These are phyloP conservation scores for Penelope pileata DNA, from an alignment of 2,113 vertebrate genomes.

Conservation along the genomic window DNA sequence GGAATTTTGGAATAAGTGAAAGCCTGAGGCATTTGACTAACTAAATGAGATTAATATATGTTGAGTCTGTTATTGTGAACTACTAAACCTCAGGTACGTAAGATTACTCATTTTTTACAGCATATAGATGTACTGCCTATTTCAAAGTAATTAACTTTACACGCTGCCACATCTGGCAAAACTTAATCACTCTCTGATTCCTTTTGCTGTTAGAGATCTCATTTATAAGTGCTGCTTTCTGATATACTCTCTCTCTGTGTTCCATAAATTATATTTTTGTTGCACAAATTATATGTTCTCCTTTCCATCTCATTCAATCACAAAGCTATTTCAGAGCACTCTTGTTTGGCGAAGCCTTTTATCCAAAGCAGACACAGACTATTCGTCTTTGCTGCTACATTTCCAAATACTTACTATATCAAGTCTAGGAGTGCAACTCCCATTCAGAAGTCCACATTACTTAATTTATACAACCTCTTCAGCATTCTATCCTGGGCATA, in stretches of 20 bases:
- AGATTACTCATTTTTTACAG: neutral
- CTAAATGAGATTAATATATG: slow-evolving; percentile 18
- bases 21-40: slow-evolving; percentile 45
- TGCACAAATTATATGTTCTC: neutral
- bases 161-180: neutral
- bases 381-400: slow-evolving; percentile 5
- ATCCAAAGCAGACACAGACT: slow-evolving; percentile 16
- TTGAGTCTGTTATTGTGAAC: slow-evolving; percentile 3
- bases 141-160: slow-evolving; percentile 7
- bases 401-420: neutral
- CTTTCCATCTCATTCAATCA: neutral
- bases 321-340: slow-evolving; percentile 1
- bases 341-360: neutral
- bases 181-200: neutral
- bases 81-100: slow-evolving; percentile 24
- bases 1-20: slow-evolving; percentile 54
- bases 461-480: neutral
- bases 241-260: neutral
- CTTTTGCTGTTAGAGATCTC: neutral
- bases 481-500: neutral
- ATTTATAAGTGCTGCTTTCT: neutral
- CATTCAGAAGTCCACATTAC: neutral
- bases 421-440: neutral
- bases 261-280: neutral
- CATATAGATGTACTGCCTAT: neutral